phyloP scores from a whole-genome alignment of 1,140 invertebrate genomes.

The Drosophila persimilis region DNA sequence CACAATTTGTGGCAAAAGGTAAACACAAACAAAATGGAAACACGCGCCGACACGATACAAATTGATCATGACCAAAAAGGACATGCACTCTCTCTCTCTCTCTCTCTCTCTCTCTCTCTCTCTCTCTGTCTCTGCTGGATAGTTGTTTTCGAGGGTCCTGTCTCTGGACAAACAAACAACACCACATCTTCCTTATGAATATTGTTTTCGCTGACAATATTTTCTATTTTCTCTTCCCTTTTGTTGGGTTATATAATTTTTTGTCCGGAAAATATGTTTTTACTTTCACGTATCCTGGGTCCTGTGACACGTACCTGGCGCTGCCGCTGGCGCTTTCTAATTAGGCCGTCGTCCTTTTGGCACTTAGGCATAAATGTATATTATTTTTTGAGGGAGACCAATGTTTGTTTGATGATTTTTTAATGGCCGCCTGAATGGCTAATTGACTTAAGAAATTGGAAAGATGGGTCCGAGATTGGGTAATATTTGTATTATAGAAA shows the following conservation, averaged over 20 bases:
- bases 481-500: not conserved
- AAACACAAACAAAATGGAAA: constrained; percentile 66
- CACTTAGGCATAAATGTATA: constrained; percentile 15
- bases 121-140: constrained; percentile 5
- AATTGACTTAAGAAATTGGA: constrained; percentile 3
- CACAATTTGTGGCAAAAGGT: constrained; percentile 35
- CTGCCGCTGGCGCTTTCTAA: constrained; percentile 69
- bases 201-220: constrained; percentile 52
- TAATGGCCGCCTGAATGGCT: constrained; percentile 18
- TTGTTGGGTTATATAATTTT: constrained; percentile 69
- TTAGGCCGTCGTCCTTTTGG: constrained; percentile 44
- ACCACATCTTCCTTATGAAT: constrained; percentile 42
- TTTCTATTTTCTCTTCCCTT: constrained; percentile 15
- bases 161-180: constrained; percentile 63
- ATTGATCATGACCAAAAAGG: constrained; percentile 55
- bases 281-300: constrained; percentile 22
- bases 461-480: too few relatives aligned
- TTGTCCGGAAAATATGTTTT: constrained; percentile 44
- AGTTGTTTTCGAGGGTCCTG: not conserved
- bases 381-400: constrained; percentile 17
- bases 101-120: constrained; percentile 4
- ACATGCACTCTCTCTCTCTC: constrained; percentile 1
- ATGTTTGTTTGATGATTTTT: constrained; percentile 38
- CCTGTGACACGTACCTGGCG: constrained; percentile 30
- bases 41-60: constrained; percentile 75